phyloP scores from a whole-genome alignment of 2,113 vertebrate genomes.

The Chaenogobius annularis region DNA sequence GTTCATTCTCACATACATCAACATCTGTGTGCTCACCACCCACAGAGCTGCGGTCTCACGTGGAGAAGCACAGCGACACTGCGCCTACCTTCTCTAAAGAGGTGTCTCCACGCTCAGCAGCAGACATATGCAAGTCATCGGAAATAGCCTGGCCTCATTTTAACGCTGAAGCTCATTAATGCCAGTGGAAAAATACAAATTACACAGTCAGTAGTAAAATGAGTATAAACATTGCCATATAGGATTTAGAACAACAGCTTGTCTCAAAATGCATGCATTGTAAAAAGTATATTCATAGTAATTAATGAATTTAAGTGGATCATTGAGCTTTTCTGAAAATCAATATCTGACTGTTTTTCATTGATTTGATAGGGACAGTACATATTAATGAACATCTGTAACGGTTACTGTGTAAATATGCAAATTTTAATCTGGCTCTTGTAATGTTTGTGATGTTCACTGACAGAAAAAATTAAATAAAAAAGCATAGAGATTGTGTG shows the following conservation, averaged over 20 bases:
- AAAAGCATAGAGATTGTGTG: not conserved
- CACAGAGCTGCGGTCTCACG: constrained; percentile 21
- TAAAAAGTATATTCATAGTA: not conserved
- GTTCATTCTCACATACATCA: constrained; percentile 28
- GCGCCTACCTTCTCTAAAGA: constrained; percentile 10
- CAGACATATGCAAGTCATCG: not conserved
- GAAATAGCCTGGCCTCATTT: constrained; percentile 12
- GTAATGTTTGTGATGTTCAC: not conserved
- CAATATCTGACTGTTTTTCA: not conserved
- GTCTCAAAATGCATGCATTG: not conserved
- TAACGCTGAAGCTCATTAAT: not conserved
- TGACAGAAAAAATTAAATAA: not conserved
- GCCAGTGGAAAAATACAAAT: not conserved
- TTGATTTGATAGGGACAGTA: not conserved
- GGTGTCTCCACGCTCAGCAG: constrained; percentile 3
- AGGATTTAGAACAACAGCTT: not conserved
- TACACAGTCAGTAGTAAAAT: not conserved
- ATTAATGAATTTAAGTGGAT: not conserved
- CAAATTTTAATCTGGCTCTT: too few species aligned
- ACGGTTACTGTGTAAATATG: too few species aligned
- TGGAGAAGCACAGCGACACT: constrained; percentile 19
- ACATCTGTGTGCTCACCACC: constrained; percentile 35
- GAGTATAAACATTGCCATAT: not conserved
- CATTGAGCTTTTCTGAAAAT: not conserved
- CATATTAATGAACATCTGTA: too few species aligned